These are phyloP conservation scores for Empis livida DNA, from an alignment of 2,888 invertebrate genomes.

Conservation along the genomic window DNA sequence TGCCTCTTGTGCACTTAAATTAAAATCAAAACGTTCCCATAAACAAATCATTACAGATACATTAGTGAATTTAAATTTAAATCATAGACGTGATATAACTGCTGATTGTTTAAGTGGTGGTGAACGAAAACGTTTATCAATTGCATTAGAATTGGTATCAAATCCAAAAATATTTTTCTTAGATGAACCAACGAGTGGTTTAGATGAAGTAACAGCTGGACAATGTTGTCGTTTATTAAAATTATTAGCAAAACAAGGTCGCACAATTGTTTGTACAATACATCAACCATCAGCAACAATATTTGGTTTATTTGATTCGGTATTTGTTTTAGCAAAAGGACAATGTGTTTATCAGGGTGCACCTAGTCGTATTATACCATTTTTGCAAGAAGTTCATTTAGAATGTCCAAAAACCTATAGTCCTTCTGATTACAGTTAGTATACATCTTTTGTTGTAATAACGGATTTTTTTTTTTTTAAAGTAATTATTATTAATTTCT, in stretches of 20 bases:
- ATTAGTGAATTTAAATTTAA: constrained; percentile 28
- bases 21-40: constrained; percentile 30
- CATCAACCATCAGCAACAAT: constrained; percentile 57
- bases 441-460: too few species aligned
- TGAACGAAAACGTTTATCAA: constrained; percentile 65
- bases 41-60: constrained; percentile 27
- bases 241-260: constrained; percentile 46
- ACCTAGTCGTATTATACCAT: constrained; percentile 46
- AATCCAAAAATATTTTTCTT: constrained; percentile 75
- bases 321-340: constrained; percentile 51
- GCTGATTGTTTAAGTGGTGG: constrained; percentile 57
- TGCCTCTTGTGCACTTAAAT: constrained; percentile 62
- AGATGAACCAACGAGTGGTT: constrained; percentile 67
- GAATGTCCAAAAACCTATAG: constrained; percentile 52
- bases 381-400: constrained; percentile 41
- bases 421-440: constrained; percentile 57
- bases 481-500: constrained; percentile 11
- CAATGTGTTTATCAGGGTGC: constrained; percentile 53
- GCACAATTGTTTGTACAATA: constrained; percentile 56
- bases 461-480: too few species aligned
- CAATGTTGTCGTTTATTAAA: constrained; percentile 47
- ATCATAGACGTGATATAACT: constrained; percentile 28
- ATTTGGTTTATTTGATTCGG: constrained; percentile 49
- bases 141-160: constrained; percentile 70
- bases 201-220: constrained; percentile 51